Evolutionary conservation across 30 jellyfish, hydroid and myxozoan species (phyloP).

Genomic region (Clytia hemisphaerica): DNA sequence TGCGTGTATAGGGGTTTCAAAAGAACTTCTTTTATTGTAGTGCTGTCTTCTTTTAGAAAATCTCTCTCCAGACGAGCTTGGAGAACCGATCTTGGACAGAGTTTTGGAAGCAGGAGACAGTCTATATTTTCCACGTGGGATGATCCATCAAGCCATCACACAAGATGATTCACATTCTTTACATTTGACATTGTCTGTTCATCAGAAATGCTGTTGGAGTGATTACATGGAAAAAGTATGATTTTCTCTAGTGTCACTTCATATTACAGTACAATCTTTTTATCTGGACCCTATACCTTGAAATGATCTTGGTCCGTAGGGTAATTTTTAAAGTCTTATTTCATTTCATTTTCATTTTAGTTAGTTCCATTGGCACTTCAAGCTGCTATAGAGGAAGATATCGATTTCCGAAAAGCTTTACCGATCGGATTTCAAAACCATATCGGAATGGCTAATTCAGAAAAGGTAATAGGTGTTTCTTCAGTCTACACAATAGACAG

Average conservation of each 20-base stretch:
- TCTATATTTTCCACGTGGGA: constrained; percentile 87
- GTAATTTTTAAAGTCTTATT: not conserved
- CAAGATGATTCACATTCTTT: constrained; percentile 63
- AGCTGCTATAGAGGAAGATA: constrained; percentile 81
- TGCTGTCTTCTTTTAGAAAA: constrained; percentile 33
- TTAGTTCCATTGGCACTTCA: constrained; percentile 69
- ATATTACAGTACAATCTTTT: constrained; percentile 2
- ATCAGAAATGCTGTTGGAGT: constrained; percentile 74
- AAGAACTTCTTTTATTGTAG: not conserved
- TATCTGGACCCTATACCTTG: not conserved
- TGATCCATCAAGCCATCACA: constrained; percentile 78
- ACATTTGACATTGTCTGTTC: constrained; percentile 73
- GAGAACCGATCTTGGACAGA: constrained; percentile 72
- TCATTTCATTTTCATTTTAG: constrained; percentile 15
- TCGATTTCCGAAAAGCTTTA: constrained; percentile 67
- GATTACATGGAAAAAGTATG: constrained; percentile 76
- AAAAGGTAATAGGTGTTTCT: no score
- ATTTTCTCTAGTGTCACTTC: no score
- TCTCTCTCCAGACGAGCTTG: constrained; percentile 53
- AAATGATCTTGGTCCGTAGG: not conserved
- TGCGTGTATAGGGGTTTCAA: no score
- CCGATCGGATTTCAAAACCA: constrained; percentile 61
- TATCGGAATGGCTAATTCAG: constrained; percentile 77
- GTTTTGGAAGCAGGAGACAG: constrained; percentile 84
- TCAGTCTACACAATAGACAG: no score